Evolutionary conservation across 1,140 invertebrate species (phyloP), one percentile per base, ranked within the genome.

Genomic region (Penaeus japonicus): DNA sequence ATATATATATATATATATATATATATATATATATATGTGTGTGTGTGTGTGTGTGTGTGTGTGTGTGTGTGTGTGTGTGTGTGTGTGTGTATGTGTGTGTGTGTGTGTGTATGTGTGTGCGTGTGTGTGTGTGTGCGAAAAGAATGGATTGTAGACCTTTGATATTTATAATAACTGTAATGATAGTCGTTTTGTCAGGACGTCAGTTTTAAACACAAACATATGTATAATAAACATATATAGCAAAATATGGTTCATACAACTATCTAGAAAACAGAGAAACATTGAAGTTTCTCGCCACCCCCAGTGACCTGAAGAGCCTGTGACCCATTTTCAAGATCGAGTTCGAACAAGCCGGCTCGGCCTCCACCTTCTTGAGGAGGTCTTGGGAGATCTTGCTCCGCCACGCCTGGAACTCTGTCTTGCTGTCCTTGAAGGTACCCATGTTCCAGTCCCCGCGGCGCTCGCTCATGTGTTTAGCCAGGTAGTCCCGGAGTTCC

Each of bases 341-440:
- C 12, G 87, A 2, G 7, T 30, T 27, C 15, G 59, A 22, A 39
- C 87, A 88, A 7, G 80, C 20, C 2, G 87, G 87, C 32, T 88
- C 87, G 0, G 3, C 12, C 55, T 88, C 80, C 12, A 88, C 55
- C n/a, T 10, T 47, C 5, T 27, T 47, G 20, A 88, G 55, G 2
- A 78, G 20, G 7, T 77, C 59, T 22, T 57, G 20, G 3, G 39
- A 10, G 2, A 88, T 88, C 70, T 83, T 83, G 53, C 10, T 78
- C 15, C 87, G 87, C 87, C 87, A 88, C 5, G 79, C 80, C 27
- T 83, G 39, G 81, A 39, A 88, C n/a, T 84, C 59, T 32, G 32
- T 57, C 15, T 35, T 39, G 80, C 80, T 82, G 30, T 83, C 39
- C 27, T 84, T 88, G 30, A 47, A 75, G 47, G 87, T 88, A 35